A percentile compares a stretch with the other conserved stretches of the same genome.
Conservation (phyloP, 2,797 vertebrate species). For the Cynodonichthys magdalenae region DNA sequence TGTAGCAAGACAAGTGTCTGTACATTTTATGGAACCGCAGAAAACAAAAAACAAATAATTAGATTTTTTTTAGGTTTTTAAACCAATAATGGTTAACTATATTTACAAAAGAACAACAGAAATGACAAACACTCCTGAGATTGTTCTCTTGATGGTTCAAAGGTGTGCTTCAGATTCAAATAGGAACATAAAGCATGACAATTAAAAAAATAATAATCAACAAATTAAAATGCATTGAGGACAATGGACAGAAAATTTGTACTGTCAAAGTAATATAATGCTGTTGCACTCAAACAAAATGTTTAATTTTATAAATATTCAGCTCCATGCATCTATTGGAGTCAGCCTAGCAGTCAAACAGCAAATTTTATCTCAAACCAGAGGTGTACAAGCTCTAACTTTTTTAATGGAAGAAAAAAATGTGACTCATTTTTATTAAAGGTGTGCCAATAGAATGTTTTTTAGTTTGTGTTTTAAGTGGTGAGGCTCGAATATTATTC, state of each 20-base stretch:
- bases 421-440: background rate
- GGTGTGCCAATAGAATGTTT: background rate
- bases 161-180: background rate
- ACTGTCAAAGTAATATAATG: background rate
- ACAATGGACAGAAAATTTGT: background rate
- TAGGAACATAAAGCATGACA: background rate
- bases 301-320: background rate
- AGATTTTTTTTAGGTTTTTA: background rate
- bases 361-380: background rate
- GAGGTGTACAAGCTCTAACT: background rate
- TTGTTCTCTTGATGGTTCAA: background rate
- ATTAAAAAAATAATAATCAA: background rate
- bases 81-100: too few relatives aligned
- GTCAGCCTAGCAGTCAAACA: background rate
- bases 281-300: background rate
- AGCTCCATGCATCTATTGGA: background rate
- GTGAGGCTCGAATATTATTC: background rate
- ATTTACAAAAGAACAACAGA: background rate
- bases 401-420: background rate
- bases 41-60: too few relatives aligned
- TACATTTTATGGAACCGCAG: background rate
- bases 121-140: background rate
- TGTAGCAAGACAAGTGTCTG: background rate
- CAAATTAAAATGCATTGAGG: background rate
- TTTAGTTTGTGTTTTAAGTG: background rate